Evolutionary conservation across 1,140 invertebrate genomes (phyloP), one percentile per base, ranked within the genome.

Genomic region (Hyles vespertilio): DNA sequence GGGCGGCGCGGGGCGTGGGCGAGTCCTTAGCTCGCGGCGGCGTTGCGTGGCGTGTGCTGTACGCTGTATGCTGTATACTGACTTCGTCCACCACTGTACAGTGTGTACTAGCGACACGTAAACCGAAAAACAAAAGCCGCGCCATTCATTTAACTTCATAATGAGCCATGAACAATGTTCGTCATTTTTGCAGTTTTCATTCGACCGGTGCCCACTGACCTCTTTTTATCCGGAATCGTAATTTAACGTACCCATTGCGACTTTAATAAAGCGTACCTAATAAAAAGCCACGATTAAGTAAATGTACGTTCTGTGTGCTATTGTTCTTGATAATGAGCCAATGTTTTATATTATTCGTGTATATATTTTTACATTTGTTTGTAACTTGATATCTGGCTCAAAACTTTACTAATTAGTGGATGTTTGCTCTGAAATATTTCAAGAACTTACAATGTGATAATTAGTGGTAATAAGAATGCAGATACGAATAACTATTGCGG

Each of bases 141-240:
- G 61, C 70, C 70, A 73, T 77, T 77, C 70, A 76, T 76, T 80
- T 77, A 71, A 77, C 62, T 72, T 74, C 69, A 74, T 81, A 83
- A 81, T 85, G 74, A 81, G 75, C 77, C 79, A 78, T 87, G 77
- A 84, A 79, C 75, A 80, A 82, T 77, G 70, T 65, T 78, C 67
- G 65, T 70, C 70, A 73, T 80, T 79, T 79, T 72, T 76, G 65
- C 72, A 72, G 69, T 79, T 71, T 63, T 62, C 70, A 72, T 72
- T 72, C 71, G 67, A 69, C 58, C 65, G 69, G 60, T 51, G 69
- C 60, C 51, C 60, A 55, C 66, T 74, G 74, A 76, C 74, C 76
- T 63, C 72, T 77, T 83, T 81, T 77, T 82, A 65, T 70, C 67
- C 67, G 40, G 63, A 74, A 65, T 77, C 67, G 67, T 74, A 78